phyloP scores from a whole-genome alignment of 2,113 vertebrate genomes.

The Taurulus bubalis region DNA sequence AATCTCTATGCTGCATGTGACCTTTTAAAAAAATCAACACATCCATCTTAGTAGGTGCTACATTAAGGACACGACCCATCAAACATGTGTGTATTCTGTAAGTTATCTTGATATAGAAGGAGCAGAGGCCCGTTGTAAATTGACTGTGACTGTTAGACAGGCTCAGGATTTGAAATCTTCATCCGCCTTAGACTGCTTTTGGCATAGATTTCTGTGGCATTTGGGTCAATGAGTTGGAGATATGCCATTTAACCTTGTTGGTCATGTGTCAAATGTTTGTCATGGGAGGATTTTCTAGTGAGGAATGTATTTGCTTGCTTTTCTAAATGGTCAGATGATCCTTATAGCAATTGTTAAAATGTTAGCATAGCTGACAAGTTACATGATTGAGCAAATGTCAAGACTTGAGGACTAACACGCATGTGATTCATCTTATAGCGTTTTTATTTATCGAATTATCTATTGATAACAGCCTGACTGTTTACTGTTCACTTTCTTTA shows the following conservation, averaged over 20 bases:
- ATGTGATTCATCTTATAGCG: neutral
- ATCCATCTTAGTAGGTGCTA: constrained; percentile 14
- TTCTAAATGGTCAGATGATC: neutral
- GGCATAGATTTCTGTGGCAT: constrained; percentile 46
- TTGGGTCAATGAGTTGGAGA: constrained; percentile 33
- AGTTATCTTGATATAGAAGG: constrained; percentile 6
- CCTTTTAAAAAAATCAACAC: constrained; percentile 54
- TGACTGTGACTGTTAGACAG: neutral
- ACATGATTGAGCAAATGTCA: neutral
- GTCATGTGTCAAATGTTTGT: constrained; percentile 41
- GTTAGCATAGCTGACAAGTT: neutral
- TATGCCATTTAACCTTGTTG: constrained; percentile 41
- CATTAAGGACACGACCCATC: constrained; percentile 23
- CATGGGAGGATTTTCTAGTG: constrained; percentile 1
- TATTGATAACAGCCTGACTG: neutral
- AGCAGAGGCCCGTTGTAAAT: constrained; percentile 9
- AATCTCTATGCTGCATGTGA: constrained; percentile 43
- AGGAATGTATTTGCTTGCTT: constrained; percentile 2
- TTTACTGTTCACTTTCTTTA: neutral
- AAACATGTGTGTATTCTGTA: neutral
- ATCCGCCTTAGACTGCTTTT: neutral
- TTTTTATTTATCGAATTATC: neutral
- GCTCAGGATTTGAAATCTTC: constrained; percentile 14
- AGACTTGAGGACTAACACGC: neutral
- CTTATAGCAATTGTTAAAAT: neutral